Evolutionary conservation across 2,113 vertebrate species (phyloP).

Genomic region (Tor tambroides): DNA sequence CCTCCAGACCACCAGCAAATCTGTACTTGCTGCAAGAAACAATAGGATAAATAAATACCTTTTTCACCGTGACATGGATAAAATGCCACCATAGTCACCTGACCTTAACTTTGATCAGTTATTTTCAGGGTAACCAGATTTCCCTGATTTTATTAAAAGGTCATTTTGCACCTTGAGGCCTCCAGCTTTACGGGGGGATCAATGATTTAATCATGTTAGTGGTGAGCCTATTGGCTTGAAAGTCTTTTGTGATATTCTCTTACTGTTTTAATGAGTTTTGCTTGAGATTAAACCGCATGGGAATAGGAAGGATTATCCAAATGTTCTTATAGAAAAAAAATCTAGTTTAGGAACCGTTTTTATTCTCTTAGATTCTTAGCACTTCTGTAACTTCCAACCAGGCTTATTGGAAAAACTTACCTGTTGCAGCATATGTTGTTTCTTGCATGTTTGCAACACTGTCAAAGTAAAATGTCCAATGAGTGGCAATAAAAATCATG

Average conservation of each 20-base stretch:
- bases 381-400: neutral
- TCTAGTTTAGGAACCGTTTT: conserved; percentile 46
- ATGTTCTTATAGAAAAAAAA: conserved; percentile 71
- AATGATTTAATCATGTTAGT: conserved; percentile 81
- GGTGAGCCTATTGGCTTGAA: conserved; percentile 74
- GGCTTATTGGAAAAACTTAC: neutral
- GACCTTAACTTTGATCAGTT: conserved; percentile 80
- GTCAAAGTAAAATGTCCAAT: too few relatives aligned
- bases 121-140: conserved; percentile 80
- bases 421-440: neutral
- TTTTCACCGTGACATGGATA: conserved; percentile 61
- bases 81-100: conserved; percentile 66
- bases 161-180: conserved; percentile 78
- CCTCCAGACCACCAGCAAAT: conserved; percentile 58
- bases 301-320: conserved; percentile 74
- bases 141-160: conserved; percentile 80
- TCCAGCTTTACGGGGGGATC: conserved; percentile 76
- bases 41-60: conserved; percentile 69
- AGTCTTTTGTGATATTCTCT: conserved; percentile 80
- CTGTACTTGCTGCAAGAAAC: conserved; percentile 62
- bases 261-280: conserved; percentile 79
- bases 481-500: too few relatives aligned
- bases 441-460: neutral
- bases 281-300: conserved; percentile 77
- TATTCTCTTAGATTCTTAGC: conserved; percentile 59